Conservation (phyloP, 2,888 invertebrate genomes). For the Chymomyza procnemis region DNA sequence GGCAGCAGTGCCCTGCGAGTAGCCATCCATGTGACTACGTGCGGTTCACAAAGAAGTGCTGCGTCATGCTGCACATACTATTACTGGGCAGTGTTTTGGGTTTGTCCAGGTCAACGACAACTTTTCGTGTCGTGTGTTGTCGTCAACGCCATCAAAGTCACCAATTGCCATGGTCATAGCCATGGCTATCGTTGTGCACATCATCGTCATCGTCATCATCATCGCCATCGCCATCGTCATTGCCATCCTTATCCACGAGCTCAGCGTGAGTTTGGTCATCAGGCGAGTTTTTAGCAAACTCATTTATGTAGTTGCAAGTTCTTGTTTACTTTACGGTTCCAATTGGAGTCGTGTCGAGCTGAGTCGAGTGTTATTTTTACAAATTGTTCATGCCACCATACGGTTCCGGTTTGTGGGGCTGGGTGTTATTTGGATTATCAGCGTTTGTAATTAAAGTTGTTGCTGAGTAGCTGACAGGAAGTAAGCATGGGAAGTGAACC, state of each 20-base stretch:
- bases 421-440: neutral
- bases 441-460: conserved; percentile 3
- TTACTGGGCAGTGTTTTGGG: conserved; percentile 26
- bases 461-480: neutral
- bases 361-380: conserved; percentile 70
- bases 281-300: conserved; percentile 66
- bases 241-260: neutral
- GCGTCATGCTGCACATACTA: conserved; percentile 66
- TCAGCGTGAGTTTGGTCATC: neutral
- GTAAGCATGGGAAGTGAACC: neutral
- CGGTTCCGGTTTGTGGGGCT: neutral
- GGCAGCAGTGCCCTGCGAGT: neutral
- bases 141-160: conserved; percentile 1
- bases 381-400: conserved; percentile 53
- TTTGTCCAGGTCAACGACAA: conserved; percentile 15
- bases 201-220: neutral
- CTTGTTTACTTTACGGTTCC: conserved; percentile 70
- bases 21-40: conserved; percentile 37
- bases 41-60: conserved; percentile 28
- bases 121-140: conserved; percentile 30
- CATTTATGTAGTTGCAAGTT: conserved; percentile 66
- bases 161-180: neutral
- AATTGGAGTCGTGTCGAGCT: neutral
- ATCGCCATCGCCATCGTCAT: neutral
- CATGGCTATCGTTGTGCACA: neutral